Base-by-base conservation (phyloP, 92 coral and sea anemone species). In the Porites cylindrica region DNA sequence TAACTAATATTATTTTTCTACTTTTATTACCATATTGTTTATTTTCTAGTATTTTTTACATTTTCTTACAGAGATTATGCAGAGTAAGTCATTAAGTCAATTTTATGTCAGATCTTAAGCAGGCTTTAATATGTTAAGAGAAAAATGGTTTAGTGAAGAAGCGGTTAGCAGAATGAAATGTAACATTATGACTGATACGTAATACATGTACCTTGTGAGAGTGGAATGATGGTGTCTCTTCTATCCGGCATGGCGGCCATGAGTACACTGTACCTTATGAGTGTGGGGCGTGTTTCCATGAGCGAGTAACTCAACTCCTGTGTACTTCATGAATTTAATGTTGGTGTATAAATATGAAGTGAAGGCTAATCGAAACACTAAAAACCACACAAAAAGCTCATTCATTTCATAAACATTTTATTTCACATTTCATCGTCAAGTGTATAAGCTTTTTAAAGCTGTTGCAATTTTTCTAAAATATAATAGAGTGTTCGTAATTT, bases 121-220 rank as follows among this genome's bases (percentile, higher is more conserved):
- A 38, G 4, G 47, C 47, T 38, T 38, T 4, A 38, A 38, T 23
- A 16, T 43, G 8, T 32, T 59, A 51, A 17, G 21, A 58, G 70
- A 16, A 10, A n/a, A 1, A 20, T 18, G 19, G 53, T 18, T 61
- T n/a, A 62, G 32, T 61, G 70, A 18, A 11, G 18, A 29, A 77
- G 65, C 43, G 82, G 16, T 20, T 21, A 75, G n/a, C 11, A 21
- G 6, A 76, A 16, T 23, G 14, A 76, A 54, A 7, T 23, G 80
- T 14, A 10, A 76, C 7, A 17, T 18, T 21, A 56, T 56, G 80
- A 2, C 60, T 56, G 59, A 62, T 18, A n/a, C 12, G n/a, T 78
- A 58, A 8, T 62, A 78, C 18, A 56, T 56, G 61, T 56, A 56
- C 82, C 65, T 78, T 52, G 17, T 16, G 82, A 38, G 47, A 38